Percentiles rank a stretch among this genome's conserved stretches.
phyloP scores from a whole-genome alignment of 2,113 vertebrate genomes.

The Ancistrus triradiatus region DNA sequence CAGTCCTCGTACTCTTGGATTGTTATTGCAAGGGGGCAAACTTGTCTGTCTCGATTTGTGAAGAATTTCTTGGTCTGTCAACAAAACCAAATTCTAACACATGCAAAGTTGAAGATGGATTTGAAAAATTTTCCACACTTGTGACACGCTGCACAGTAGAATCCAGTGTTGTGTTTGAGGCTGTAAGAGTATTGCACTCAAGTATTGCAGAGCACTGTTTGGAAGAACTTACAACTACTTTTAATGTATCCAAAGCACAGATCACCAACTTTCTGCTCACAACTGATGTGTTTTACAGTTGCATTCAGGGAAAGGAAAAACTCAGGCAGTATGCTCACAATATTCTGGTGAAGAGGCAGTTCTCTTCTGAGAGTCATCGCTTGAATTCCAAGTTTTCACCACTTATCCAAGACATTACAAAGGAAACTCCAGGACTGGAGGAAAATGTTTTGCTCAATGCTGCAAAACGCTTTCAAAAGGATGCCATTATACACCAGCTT shows the following conservation, averaged over 20 bases:
- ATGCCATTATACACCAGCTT: slow-evolving; percentile 72
- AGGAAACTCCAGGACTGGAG: slow-evolving; percentile 49
- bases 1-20: slow-evolving; percentile 69
- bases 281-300: slow-evolving; percentile 62
- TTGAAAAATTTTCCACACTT: slow-evolving; percentile 71
- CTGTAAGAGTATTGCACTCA: slow-evolving; percentile 68
- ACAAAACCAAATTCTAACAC: slow-evolving; percentile 48
- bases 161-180: slow-evolving; percentile 57
- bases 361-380: too few species aligned
- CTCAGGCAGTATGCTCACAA: slow-evolving; percentile 63
- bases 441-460: slow-evolving; percentile 63
- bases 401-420: slow-evolving; percentile 68
- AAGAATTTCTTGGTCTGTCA: slow-evolving; percentile 73
- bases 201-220: slow-evolving; percentile 68
- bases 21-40: slow-evolving; percentile 65
- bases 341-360: slow-evolving; percentile 69
- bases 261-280: slow-evolving; percentile 62
- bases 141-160: slow-evolving; percentile 58
- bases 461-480: slow-evolving; percentile 61
- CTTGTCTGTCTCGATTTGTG: slow-evolving; percentile 73
- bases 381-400: slow-evolving; percentile 75
- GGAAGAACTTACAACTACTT: slow-evolving; percentile 60
- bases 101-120: slow-evolving; percentile 66
- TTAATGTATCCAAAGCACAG: slow-evolving; percentile 58
- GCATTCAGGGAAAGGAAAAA: slow-evolving; percentile 66